Evolutionary conservation across 2,888 invertebrate species (phyloP), one percentile per base, ranked within the genome.

Genomic region (Polia nebulosa): DNA sequence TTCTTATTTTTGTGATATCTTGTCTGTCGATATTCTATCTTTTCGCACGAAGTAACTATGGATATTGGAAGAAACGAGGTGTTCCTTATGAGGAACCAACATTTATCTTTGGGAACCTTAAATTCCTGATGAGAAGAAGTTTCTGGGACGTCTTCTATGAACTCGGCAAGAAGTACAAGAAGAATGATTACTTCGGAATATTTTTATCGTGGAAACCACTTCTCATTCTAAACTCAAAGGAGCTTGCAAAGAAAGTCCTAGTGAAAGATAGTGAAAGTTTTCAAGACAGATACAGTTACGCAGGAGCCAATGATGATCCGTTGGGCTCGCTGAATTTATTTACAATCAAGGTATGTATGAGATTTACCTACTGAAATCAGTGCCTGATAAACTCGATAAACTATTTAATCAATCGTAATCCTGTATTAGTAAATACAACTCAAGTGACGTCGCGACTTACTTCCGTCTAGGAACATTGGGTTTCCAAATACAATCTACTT

Each of bases 281-380:
- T 66, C 88, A 90, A 78, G 88, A 93, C 52, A 86, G 94, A 80
- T 87, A 83, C 71, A 55, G 85, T 52, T 90, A 89, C 52, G 76
- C 90, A 0, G 86, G 89, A 11, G 81, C 84, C 20, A 62, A 58
- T 0, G 79, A 88, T 5, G 94, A 94, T 73, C 92, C 92, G 1
- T 80, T 94, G 53, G 94, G 94, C 3, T 86, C 92, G 2, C 81
- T 93, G 32, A 93, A 93, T 81, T 81, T 94, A n/a, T 93, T 94
- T 69, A 86, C 89, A 13, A 78, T 92, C 1, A 92, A 91, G 86
- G 93, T 92, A 87, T 72, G 84, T 76, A 56, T 11, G 3, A 25
- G 1, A 39, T 29, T 47, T 13, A 73, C 62, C 7, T 27, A 15
- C 5, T 45, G 11, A 2, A 44, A 36, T 27, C 22, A 39, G 13